A percentile compares a stretch with the other conserved stretches of the same genome.
Conservation (phyloP, 2,113 vertebrate species). For the Origma solitaria region DNA sequence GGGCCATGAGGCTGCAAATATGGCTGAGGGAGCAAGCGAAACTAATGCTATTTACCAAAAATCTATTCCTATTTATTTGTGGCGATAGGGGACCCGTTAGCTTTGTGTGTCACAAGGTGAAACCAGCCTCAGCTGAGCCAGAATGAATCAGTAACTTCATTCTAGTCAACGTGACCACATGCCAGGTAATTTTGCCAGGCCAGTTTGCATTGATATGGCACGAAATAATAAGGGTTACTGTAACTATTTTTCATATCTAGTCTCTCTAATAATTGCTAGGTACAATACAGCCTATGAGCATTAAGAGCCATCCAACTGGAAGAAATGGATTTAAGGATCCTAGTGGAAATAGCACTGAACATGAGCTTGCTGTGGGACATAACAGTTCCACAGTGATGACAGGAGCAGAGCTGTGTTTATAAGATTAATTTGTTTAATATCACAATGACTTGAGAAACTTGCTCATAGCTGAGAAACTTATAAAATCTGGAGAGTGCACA, state of each 20-base stretch:
- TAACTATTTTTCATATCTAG: neutral
- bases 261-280: neutral
- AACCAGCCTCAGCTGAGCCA: neutral
- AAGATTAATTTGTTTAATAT: neutral
- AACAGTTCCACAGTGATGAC: neutral
- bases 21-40: neutral
- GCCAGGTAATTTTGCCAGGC: neutral
- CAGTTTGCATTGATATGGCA: neutral
- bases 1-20: neutral
- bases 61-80: neutral
- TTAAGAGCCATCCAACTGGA: neutral
- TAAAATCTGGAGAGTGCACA: neutral
- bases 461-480: neutral
- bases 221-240: neutral
- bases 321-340: neutral
- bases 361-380: neutral
- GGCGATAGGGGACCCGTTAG: neutral
- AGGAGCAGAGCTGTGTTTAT: neutral
- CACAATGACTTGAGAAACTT: neutral
- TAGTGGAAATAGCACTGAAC: neutral
- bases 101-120: neutral
- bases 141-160: neutral
- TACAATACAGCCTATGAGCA: neutral
- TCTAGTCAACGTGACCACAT: neutral
- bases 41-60: neutral